phyloP scores from a whole-genome alignment of 2,888 invertebrate species.

The Eristalis intricaria region DNA sequence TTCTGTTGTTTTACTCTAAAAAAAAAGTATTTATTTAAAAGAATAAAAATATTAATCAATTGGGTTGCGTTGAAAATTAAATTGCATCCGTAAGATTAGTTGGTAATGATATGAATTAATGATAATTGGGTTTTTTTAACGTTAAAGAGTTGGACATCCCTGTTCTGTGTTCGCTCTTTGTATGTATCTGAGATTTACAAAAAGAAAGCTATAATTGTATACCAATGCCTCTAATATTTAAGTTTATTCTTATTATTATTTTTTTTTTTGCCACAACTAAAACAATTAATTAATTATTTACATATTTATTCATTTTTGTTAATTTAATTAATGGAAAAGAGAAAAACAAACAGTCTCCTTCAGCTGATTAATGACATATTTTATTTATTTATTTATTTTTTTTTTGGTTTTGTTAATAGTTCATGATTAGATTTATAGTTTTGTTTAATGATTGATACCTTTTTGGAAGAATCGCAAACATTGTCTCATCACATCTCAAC shows the following conservation, averaged over 20 bases:
- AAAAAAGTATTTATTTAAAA: constrained; percentile 6
- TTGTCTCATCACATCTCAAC: constrained; percentile 23
- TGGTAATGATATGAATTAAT: constrained; percentile 52
- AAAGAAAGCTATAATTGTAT: constrained; percentile 53
- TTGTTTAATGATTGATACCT: constrained; percentile 26
- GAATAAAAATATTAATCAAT: constrained; percentile 44
- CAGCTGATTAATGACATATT: constrained; percentile 61
- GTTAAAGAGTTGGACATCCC: constrained; percentile 26
- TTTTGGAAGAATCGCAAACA: constrained; percentile 35
- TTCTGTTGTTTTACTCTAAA: constrained; percentile 36
- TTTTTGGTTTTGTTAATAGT: constrained; percentile 37
- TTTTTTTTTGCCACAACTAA: constrained; percentile 66
- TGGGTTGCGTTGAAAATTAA: constrained; percentile 64
- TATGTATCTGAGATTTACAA: constrained; percentile 15
- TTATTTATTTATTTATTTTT: neutral
- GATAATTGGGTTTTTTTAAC: constrained; percentile 50
- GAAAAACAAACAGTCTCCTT: constrained; percentile 44
- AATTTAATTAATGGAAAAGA: constrained; percentile 51
- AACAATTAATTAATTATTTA: constrained; percentile 61
- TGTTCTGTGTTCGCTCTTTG: constrained; percentile 27
- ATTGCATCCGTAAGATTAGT: constrained; percentile 70
- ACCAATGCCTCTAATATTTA: constrained; percentile 59
- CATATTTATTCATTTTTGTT: constrained; percentile 46
- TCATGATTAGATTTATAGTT: constrained; percentile 34
- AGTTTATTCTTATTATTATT: constrained; percentile 32